phyloP scores from a whole-genome alignment of 2,113 vertebrate genomes.

The Bambusicola thoracicus region DNA sequence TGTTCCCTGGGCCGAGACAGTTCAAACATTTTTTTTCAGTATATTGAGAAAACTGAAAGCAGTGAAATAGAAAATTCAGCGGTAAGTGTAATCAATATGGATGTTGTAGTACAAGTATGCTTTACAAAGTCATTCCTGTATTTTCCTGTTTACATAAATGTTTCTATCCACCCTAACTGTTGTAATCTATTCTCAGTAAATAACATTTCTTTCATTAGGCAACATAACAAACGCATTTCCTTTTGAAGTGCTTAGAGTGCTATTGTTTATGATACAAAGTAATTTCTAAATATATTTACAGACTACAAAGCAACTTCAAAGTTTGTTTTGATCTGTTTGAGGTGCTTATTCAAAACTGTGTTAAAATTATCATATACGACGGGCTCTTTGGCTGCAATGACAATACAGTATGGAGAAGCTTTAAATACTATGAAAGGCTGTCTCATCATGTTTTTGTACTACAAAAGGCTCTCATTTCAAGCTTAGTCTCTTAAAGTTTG shows the following conservation, averaged over 20 bases:
- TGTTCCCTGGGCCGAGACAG: neutral
- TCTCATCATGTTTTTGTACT: constrained; percentile 62
- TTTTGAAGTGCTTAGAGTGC: constrained; percentile 41
- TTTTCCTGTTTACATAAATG: constrained; percentile 40
- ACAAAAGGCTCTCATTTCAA: constrained; percentile 63
- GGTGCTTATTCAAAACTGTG: constrained; percentile 19
- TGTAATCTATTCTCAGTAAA: constrained; percentile 23
- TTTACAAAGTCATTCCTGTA: neutral
- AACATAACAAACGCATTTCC: neutral
- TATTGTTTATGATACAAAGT: constrained; percentile 48
- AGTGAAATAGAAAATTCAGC: neutral
- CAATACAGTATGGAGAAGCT: constrained; percentile 52
- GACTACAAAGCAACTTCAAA: constrained; percentile 44
- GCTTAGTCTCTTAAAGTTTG: constrained; percentile 43
- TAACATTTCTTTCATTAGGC: neutral
- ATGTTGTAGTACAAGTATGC: neutral
- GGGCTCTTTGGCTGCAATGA: constrained; percentile 39
- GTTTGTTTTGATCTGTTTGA: constrained; percentile 61
- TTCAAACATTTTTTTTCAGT: neutral
- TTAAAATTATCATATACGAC: constrained; percentile 62
- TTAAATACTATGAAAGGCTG: constrained; percentile 64
- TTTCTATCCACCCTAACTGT: neutral
- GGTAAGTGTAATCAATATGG: neutral
- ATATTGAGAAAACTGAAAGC: neutral
- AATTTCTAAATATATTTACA: constrained; percentile 54